Evolutionary conservation across 2,888 invertebrate genomes (phyloP).

Genomic region (Leucoptera coffeella): DNA sequence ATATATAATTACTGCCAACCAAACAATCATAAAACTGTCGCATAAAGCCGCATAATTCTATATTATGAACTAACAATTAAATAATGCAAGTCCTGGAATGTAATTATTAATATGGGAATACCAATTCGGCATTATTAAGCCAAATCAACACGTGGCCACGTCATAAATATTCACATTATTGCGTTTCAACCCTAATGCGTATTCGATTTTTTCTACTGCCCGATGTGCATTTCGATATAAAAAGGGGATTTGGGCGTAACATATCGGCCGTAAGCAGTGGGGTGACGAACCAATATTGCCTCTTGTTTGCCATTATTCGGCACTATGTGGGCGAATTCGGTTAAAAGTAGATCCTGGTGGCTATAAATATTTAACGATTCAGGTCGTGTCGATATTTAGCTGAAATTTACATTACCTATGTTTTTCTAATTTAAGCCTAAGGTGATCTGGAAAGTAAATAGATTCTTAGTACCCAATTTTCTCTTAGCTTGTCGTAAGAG

Average conservation of each 20-base stretch:
- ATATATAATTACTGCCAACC: neutral
- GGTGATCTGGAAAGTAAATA: no score
- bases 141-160: conserved; percentile 41
- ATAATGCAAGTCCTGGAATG: conserved; percentile 14
- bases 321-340: conserved; percentile 50
- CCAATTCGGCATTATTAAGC: conserved; percentile 29
- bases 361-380: no score
- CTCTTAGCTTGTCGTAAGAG: no score
- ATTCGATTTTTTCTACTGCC: conserved; percentile 21
- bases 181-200: conserved; percentile 22
- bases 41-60: neutral
- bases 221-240: conserved; percentile 43
- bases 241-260: conserved; percentile 38
- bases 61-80: conserved; percentile 9
- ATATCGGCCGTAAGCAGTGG: conserved; percentile 23
- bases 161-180: conserved; percentile 50
- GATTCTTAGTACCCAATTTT: no score
- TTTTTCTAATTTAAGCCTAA: conserved; percentile 30
- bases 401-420: conserved; percentile 37
- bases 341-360: no score
- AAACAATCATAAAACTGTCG: no score
- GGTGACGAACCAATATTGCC: no score
- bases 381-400: conserved; percentile 33
- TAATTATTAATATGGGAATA: conserved; percentile 43
- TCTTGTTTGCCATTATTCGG: conserved; percentile 47